Evolutionary conservation across 2,797 vertebrate species (phyloP).

Genomic region (Nasua narica): DNA sequence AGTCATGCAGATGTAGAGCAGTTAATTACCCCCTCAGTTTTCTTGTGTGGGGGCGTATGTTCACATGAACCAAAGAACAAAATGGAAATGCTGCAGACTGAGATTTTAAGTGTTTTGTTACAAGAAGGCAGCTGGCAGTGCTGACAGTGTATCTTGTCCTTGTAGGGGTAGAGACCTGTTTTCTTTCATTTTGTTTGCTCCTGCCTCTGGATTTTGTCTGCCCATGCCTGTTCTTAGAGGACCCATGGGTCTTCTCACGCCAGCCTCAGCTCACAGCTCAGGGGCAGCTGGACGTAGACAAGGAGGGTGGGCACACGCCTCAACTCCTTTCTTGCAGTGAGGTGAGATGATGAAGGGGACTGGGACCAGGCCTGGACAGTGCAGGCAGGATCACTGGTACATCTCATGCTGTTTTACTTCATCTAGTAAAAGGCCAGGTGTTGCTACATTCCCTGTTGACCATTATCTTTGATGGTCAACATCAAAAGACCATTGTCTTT

Average conservation of each 20-base stretch:
- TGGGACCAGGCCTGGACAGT: not conserved
- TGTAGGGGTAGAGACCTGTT: not conserved
- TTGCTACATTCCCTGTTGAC: not conserved
- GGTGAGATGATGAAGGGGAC: not conserved
- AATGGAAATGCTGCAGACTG: not conserved
- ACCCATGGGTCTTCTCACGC: not conserved
- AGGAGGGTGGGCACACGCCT: not conserved
- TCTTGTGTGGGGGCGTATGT: not conserved
- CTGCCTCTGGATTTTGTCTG: not conserved
- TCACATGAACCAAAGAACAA: not conserved
- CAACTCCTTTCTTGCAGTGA: not conserved
- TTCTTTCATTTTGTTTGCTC: not conserved
- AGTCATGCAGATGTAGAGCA: not conserved
- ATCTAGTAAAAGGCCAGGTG: not conserved
- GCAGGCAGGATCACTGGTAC: not conserved
- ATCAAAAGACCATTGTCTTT: no score
- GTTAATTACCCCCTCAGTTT: not conserved
- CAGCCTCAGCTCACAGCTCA: not conserved
- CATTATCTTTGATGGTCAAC: no score
- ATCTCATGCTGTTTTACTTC: not conserved
- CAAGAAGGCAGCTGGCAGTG: not conserved
- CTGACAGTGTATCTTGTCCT: not conserved
- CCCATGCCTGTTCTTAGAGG: not conserved
- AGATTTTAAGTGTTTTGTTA: not conserved
- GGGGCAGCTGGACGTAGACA: not conserved